Evolutionary conservation across 2,888 invertebrate species (phyloP), one percentile per base, ranked within the genome.

Genomic region (Amphipoea lucens): DNA sequence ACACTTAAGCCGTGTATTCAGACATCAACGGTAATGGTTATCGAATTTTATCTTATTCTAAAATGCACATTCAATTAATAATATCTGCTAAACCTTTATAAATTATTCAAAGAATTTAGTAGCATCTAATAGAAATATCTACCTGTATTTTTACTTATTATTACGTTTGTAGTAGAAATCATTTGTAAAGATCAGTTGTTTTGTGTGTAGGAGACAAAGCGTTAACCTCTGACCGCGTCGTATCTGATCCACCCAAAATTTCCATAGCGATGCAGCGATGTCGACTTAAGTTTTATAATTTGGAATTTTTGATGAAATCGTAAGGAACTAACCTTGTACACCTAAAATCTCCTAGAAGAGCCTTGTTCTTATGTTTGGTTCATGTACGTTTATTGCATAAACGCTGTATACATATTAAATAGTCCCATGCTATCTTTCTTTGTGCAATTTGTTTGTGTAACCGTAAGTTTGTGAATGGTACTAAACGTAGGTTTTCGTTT

Each of bases 241-340:
- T 74, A 87, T 83, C 77, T 62, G 77, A 78, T 86, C 57, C 78
- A 71, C 67, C 83, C 29, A 84, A 84, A 76, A 78, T 71, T 76
- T 87, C 87, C 84, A 78, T 80, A 86, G 69, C 17, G 40, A 87
- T 74, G 62, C 78, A 86, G 69, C 17, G 40, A 87, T 74, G 62
- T 42, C 51, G 67, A 71, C 74, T 79, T 68, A 51, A 66, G 42
- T 78, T 71, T 73, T 76, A 48, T 63, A 40, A 48, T 42, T 62
- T 57, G 45, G 71, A 23, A 29, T 54, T 79, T 77, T 77, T 79
- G 67, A 79, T 54, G 74, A 75, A 69, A 87, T 69, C 74, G 62
- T 77, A 83, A 77, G 76, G 75, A 83, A 77, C 66, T 81, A 62
- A 87, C 89, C 89, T 88, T 89, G 89, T 84, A 45, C 65, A 20